A percentile compares a stretch with the other conserved stretches of the same genome.
Conservation (phyloP, 1,140 invertebrate species). For the Neodiprion fabricii region DNA sequence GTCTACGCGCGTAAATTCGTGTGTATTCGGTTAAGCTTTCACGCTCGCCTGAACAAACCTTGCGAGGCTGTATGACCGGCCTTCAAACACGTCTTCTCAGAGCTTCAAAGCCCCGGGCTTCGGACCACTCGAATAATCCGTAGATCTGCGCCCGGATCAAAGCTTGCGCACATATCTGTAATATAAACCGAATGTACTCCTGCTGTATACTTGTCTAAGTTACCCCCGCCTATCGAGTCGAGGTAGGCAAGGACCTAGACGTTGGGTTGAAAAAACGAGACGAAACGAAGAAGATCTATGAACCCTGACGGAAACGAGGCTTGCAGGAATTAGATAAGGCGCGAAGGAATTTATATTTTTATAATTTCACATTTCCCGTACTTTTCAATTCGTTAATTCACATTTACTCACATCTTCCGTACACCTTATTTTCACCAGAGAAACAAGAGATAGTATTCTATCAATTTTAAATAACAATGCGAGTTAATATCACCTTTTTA, state of each 20-base stretch:
- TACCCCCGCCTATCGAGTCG: background rate
- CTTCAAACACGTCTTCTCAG: constrained; percentile 35
- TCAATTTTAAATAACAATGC: too few species aligned
- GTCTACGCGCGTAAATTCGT: constrained; percentile 17
- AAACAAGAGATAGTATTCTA: too few species aligned
- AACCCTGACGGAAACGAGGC: too few species aligned
- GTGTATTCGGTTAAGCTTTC: constrained; percentile 36
- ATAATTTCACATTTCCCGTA: too few species aligned
- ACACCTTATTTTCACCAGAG: too few species aligned
- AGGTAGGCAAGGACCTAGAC: background rate
- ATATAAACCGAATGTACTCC: background rate
- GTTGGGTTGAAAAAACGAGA: background rate
- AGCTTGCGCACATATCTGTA: background rate
- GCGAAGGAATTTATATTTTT: too few species aligned
- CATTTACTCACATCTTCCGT: too few species aligned
- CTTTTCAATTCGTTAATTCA: too few species aligned
- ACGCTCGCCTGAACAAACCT: constrained; percentile 42
- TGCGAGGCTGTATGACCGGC: constrained; percentile 40
- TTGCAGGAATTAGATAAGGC: too few species aligned
- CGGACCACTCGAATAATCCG: constrained; percentile 6
- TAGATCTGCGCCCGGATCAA: background rate
- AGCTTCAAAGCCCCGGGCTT: background rate
- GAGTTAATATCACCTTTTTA: too few species aligned
- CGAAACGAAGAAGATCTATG: too few species aligned
- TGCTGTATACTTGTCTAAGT: background rate